A percentile compares a stretch with the other conserved stretches of the same genome.
Evolutionary conservation across 2,113 vertebrate species (phyloP).

Genomic region (Sinosuthora webbiana): DNA sequence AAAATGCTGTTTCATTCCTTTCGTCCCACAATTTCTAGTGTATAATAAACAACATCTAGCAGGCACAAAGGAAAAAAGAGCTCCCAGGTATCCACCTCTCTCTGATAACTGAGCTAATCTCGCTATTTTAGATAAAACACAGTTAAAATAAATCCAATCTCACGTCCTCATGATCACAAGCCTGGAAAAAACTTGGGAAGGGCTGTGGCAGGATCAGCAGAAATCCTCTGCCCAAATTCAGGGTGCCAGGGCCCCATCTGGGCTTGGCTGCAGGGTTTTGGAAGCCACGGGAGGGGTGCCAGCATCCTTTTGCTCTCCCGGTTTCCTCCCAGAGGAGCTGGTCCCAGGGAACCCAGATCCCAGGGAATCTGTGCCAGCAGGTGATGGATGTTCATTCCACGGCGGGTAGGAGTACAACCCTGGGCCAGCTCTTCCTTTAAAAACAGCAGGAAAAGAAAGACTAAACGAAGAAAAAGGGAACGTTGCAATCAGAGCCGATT

Average conservation of each 20-base stretch:
- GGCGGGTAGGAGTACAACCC: fast-evolving
- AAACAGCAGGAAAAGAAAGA: background rate
- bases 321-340: background rate
- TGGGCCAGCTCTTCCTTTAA: background rate
- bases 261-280: background rate
- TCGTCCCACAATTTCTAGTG: background rate
- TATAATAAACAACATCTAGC: background rate
- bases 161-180: background rate
- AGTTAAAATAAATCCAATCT: background rate
- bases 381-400: background rate
- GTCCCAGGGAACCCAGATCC: background rate
- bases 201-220: background rate
- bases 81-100: background rate
- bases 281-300: background rate
- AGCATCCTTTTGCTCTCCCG: background rate
- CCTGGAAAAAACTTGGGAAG: background rate
- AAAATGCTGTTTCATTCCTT: background rate
- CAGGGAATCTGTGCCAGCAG: background rate
- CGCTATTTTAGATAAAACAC: background rate
- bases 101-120: background rate
- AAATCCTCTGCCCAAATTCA: background rate
- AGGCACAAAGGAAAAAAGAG: background rate
- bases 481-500: background rate
- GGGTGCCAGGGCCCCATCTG: background rate
- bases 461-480: background rate